Evolutionary conservation across 1,140 invertebrate genomes (phyloP).

Genomic region (Halyomorpha halys): DNA sequence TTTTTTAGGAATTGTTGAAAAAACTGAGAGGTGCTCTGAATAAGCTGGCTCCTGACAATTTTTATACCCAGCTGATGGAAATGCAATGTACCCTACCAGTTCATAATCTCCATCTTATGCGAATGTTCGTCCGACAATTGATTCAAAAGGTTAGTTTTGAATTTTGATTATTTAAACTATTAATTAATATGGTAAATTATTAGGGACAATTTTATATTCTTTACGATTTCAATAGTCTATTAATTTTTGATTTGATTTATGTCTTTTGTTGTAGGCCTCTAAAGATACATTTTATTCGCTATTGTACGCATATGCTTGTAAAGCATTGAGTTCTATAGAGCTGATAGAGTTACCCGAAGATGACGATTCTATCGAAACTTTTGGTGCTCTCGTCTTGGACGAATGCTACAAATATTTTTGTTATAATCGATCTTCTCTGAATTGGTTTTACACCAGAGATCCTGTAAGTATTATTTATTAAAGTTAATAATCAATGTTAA

Average conservation of each 20-base stretch:
- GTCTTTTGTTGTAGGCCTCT: slow-evolving; percentile 16
- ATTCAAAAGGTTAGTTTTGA: slow-evolving; percentile 17
- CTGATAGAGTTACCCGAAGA: slow-evolving; percentile 14
- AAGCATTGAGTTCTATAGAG: slow-evolving; percentile 19
- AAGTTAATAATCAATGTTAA: too few species aligned
- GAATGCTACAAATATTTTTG: slow-evolving; percentile 21
- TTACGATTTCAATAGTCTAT: too few species aligned
- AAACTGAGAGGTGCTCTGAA: slow-evolving; percentile 21
- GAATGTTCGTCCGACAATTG: slow-evolving; percentile 19
- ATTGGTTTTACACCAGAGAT: slow-evolving; percentile 17
- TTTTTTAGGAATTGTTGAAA: slow-evolving; percentile 20
- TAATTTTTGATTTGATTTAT: too few species aligned
- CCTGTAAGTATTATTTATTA: slow-evolving; percentile 10
- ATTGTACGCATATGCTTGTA: slow-evolving; percentile 19
- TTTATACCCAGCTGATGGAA: slow-evolving; percentile 23
- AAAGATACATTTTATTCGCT: slow-evolving; percentile 14
- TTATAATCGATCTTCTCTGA: slow-evolving; percentile 18
- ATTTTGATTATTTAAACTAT: too few species aligned
- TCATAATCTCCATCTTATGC: slow-evolving; percentile 17
- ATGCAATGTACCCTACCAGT: slow-evolving; percentile 20
- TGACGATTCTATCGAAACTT: slow-evolving; percentile 13
- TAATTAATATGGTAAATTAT: too few species aligned
- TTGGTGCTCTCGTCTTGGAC: slow-evolving; percentile 17
- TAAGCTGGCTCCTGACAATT: slow-evolving; percentile 23
- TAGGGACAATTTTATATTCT: too few species aligned